These are phyloP conservation scores for Epizoanthus scotinus DNA, from an alignment of 92 coral and sea anemone species.

Conservation along the genomic window DNA sequence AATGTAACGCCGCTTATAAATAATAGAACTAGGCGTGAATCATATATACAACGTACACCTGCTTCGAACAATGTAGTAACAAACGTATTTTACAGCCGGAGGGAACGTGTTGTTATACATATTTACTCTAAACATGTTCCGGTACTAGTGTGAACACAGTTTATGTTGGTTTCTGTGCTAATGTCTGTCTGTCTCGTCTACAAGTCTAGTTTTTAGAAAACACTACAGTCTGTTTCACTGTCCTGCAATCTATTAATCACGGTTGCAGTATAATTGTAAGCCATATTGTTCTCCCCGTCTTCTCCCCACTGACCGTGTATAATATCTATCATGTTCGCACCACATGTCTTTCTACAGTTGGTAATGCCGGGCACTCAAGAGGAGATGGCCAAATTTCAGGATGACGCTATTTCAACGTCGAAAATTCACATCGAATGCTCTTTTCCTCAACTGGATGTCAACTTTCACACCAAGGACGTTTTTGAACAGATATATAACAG, in stretches of 20 bases:
- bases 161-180: too few species aligned
- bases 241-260: neutral
- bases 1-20: too few species aligned
- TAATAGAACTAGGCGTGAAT: too few species aligned
- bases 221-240: neutral
- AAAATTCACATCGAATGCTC: constrained; percentile 79
- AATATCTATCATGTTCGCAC: neutral
- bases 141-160: too few species aligned
- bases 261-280: neutral
- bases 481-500: constrained; percentile 96
- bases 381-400: constrained; percentile 92
- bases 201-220: neutral
- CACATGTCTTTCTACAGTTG: constrained; percentile 54
- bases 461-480: constrained; percentile 82
- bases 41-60: too few species aligned
- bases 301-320: neutral
- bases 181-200: too few species aligned
- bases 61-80: too few species aligned
- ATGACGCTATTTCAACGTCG: constrained; percentile 78
- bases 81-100: too few species aligned
- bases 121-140: too few species aligned
- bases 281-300: neutral
- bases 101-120: too few species aligned
- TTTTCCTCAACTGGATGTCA: constrained; percentile 85
- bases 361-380: constrained; percentile 91